Evolutionary conservation across 2,797 vertebrate species (phyloP), one percentile per base, ranked within the genome.

Genomic region (Manis crassicaudata): DNA sequence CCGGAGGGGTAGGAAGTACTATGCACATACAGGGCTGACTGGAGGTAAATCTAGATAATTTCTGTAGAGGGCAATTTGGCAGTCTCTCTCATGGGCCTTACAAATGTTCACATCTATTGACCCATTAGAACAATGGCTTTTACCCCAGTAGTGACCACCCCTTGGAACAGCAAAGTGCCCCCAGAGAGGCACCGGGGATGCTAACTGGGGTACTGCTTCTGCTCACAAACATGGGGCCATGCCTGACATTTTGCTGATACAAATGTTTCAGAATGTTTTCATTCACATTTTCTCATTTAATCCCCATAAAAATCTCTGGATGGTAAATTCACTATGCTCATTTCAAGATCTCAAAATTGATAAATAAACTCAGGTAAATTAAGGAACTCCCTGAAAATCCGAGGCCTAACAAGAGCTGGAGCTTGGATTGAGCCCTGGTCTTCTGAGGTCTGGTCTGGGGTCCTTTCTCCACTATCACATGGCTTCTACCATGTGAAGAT

Each of bases 1-100:
- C 16, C 43, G 46, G 32, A 3, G 13, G 85, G n/a, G 29, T 25
- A 23, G 60, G 46, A 60, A 84, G n/a, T 2, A 6, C 6, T 20
- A 27, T 6, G 20, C 25, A 13, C 1, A 13, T 2, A 16, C 8
- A 27, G 9, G 2, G 29, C 27, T 27, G 0, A 5, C 6, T 52
- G 5, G 23, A 85, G 72, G 32, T 32, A 77, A 72, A 23, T 35
- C 4, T 82, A 56, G 67, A 21, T 50, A 77, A 25, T 37, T n/a
- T 83, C 14, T 62, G 18, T 7, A 37, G 72, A 43, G 68, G 46
- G 37, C 50, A 13, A 40, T 46, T 67, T 82, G 75, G 27, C 13
- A 20, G 25, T 16, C 29, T 32, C 32, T 9, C 37, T 27, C 23
- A 7, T 2, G 6, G 32, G 4, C 43, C 21, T 94, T 67, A 40